A percentile compares a stretch with the other conserved stretches of the same genome.
These are phyloP conservation scores for Ctena decussata DNA, from an alignment of 2,888 invertebrate species.

Conservation along the genomic window DNA sequence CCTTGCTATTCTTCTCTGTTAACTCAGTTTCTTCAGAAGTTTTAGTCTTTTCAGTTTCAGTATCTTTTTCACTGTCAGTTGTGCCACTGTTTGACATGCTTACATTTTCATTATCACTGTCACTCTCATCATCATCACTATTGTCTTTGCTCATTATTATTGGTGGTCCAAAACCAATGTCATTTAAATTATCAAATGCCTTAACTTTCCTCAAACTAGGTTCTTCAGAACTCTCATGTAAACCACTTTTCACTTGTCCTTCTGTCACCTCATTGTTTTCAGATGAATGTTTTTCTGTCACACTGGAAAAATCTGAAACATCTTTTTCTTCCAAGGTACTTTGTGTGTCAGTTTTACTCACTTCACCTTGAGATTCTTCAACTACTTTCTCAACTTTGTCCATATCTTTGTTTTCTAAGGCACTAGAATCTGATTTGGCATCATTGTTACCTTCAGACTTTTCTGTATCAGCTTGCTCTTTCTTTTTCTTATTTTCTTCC, in stretches of 20 bases:
- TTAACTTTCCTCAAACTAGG: too few relatives aligned
- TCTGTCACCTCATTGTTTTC: neutral
- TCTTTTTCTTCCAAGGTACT: neutral
- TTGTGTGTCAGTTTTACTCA: neutral
- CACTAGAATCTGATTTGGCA: neutral
- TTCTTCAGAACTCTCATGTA: too few relatives aligned
- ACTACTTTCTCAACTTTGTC: neutral
- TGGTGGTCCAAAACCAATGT: slow-evolving; percentile 37
- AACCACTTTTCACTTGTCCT: too few relatives aligned
- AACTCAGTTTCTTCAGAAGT: neutral
- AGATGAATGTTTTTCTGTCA: neutral
- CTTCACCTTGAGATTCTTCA: neutral
- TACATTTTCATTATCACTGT: slow-evolving; percentile 41
- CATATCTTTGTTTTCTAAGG: neutral
- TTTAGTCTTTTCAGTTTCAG: neutral
- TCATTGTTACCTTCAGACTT: neutral
- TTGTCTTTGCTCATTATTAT: slow-evolving; percentile 16
- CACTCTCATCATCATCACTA: slow-evolving; percentile 21
- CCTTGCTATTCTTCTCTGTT: neutral
- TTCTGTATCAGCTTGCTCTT: neutral
- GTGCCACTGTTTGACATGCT: slow-evolving; percentile 3
- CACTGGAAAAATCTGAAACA: neutral
- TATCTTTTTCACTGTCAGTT: neutral
- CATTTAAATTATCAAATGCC: slow-evolving; percentile 50
- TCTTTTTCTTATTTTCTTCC: slow-evolving; percentile 10